Evolutionary conservation across 2,888 invertebrate genomes (phyloP).

Genomic region (Timema podura): DNA sequence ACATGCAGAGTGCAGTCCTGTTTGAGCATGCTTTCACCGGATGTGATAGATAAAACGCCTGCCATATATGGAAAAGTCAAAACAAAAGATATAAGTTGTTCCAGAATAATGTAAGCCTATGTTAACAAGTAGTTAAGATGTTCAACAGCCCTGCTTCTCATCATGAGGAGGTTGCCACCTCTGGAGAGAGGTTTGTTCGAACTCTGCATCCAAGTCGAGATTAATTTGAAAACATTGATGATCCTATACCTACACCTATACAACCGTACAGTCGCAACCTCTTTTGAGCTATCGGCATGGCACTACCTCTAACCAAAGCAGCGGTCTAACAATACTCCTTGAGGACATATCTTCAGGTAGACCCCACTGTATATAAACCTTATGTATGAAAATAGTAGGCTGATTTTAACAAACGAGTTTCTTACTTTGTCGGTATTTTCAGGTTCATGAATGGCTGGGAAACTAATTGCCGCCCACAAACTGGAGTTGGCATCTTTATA

Average conservation of each 20-base stretch:
- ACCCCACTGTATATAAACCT: background rate
- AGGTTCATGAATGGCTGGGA: background rate
- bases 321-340: background rate
- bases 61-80: background rate
- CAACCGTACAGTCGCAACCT: background rate
- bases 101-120: background rate
- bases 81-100: background rate
- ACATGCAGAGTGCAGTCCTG: background rate
- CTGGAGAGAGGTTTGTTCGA: background rate
- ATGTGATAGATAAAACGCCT: background rate
- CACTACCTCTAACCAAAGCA: background rate
- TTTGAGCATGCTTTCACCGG: background rate
- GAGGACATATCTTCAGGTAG: conserved; percentile 8
- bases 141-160: background rate
- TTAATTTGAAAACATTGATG: background rate
- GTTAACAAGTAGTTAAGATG: conserved; percentile 1
- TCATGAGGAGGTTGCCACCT: background rate
- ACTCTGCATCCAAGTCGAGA: background rate
- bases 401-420: background rate
- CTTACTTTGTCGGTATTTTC: conserved; percentile 8
- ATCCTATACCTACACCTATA: background rate
- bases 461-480: too few relatives aligned
- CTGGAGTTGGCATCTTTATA: too few relatives aligned
- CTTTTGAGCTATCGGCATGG: too few relatives aligned
- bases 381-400: too few relatives aligned